Evolutionary conservation across 2,888 invertebrate genomes (phyloP), one percentile per base, ranked within the genome.

Genomic region (Nemurella pictetii): DNA sequence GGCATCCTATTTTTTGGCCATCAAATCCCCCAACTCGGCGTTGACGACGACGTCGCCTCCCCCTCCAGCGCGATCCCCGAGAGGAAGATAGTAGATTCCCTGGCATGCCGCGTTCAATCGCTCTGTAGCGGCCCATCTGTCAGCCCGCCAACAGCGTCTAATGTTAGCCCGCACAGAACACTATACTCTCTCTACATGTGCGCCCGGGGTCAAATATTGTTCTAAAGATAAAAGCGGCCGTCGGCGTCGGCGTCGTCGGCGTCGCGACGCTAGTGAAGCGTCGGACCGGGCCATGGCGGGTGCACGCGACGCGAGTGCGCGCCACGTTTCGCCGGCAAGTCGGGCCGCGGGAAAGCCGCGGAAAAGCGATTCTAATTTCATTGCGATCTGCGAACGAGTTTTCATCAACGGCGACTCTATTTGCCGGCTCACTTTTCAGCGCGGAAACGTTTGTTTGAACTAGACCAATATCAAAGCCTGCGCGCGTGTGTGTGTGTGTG

Each of bases 181-280:
- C 28, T 55, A 55, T 30, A 82, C 82, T 27, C 28, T 26, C 81
- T n/a, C n/a, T n/a, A 55, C 78, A 78, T 78, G 78, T 82, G 82
- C 15, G 80, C 72, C 72, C 55, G 29, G 82, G 82, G 82, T 82
- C 82, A 82, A 82, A 82, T 82, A 82, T 82, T 82, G 82, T 82
- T 82, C 82, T 82, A 82, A 82, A 82, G 82, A 82, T 82, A 82
- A 82, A 77, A 82, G 82, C 55, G 82, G 27, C 15, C 55, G 15
- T n/a, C 74, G 26, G n/a, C 29, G 78, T 5, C 78, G 78, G 12
- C 78, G 28, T 12, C 80, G 32, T 30, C n/a, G 32, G 29, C 28
- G 82, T 26, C 72, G 72, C 28, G 25, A 2, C 25, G 55, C 28
- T 26, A 9, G 36, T 2, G 32, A 30, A 35, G 32, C 27, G 30